phyloP scores from a whole-genome alignment of 2,888 invertebrate genomes.

The Dasysyrphus albostriatus region DNA sequence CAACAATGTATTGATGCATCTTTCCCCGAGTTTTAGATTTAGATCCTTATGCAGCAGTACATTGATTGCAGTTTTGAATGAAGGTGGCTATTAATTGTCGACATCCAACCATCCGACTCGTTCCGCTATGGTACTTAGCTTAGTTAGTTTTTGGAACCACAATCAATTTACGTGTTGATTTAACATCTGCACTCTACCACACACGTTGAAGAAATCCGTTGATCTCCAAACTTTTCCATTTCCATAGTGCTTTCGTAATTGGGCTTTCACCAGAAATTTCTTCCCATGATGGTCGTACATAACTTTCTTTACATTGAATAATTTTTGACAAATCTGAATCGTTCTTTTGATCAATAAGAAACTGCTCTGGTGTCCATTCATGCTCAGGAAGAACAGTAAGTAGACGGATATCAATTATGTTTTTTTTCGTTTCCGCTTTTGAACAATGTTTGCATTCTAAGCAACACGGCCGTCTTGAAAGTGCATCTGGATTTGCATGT shows the following conservation, averaged over 20 bases:
- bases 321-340: slow-evolving; percentile 4
- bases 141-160: too few species aligned
- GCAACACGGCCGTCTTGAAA: neutral
- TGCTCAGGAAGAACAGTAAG: neutral
- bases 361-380: neutral
- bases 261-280: neutral
- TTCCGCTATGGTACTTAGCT: neutral
- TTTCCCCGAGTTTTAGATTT: too few species aligned
- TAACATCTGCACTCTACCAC: neutral
- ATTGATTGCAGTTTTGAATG: slow-evolving; percentile 1
- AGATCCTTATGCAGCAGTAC: neutral
- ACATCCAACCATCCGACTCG: too few species aligned
- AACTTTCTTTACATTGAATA: slow-evolving; percentile 1
- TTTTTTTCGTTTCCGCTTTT: neutral
- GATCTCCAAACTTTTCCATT: neutral
- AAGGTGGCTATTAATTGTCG: too few species aligned
- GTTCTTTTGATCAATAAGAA: neutral
- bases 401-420: neutral
- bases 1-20: neutral
- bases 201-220: neutral
- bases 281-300: slow-evolving; percentile 1
- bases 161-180: too few species aligned
- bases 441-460: slow-evolving; percentile 1
- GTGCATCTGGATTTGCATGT: slow-evolving; percentile 2
- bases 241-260: neutral